Evolutionary conservation across 2,797 vertebrate genomes (phyloP).

Genomic region (Phataginus tricuspis): DNA sequence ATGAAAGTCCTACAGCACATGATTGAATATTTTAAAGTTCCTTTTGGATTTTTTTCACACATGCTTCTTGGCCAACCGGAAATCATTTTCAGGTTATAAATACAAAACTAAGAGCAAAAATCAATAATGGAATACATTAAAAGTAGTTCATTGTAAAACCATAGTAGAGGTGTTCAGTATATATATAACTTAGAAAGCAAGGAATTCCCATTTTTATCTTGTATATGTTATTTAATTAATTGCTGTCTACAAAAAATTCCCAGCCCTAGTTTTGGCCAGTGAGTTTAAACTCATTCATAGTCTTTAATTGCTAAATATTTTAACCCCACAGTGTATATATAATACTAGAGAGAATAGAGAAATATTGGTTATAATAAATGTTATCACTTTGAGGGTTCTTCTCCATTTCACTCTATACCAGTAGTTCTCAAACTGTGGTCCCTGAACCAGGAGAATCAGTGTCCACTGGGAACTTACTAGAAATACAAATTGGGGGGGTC

Average conservation of each 20-base stretch:
- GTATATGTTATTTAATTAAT: background rate
- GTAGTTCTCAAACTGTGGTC: background rate
- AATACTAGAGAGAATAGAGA: background rate
- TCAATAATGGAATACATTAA: background rate
- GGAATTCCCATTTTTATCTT: slow-evolving; percentile 1
- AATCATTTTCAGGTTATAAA: background rate
- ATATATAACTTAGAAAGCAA: background rate
- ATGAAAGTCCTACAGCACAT: background rate
- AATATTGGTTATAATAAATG: background rate
- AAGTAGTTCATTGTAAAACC: background rate
- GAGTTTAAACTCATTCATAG: slow-evolving; percentile 3
- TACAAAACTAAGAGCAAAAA: slow-evolving; percentile 8
- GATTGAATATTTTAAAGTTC: slow-evolving; percentile 44
- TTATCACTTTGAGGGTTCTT: background rate
- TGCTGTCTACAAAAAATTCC: background rate
- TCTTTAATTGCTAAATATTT: slow-evolving; percentile 19
- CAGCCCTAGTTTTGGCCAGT: background rate
- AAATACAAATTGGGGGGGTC: background rate
- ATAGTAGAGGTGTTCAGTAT: background rate
- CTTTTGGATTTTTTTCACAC: background rate
- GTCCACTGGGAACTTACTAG: background rate
- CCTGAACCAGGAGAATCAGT: background rate
- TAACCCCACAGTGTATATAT: background rate
- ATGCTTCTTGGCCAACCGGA: slow-evolving; percentile 42
- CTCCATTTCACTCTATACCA: background rate